Evolutionary conservation across 2,113 vertebrate genomes (phyloP), one percentile per base, ranked within the genome.

Genomic region (Varanus salvator): DNA sequence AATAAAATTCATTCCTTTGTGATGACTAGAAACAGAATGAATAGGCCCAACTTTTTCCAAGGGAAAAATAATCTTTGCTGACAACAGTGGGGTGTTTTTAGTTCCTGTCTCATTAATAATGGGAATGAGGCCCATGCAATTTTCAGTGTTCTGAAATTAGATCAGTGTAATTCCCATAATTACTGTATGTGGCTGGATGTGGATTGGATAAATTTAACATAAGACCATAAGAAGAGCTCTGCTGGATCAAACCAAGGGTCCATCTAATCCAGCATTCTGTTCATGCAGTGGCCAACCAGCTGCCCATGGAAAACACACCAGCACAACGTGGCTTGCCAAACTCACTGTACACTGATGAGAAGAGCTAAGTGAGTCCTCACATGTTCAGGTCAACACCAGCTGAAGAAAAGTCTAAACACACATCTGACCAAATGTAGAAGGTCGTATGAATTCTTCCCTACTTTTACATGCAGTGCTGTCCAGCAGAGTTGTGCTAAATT

Each of bases 141-240:
- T 23, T 64, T 86, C 50, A 90, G 6, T 80, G 66, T 82, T 78
- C 91, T 52, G 87, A 89, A 89, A 52, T 14, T 8, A 68, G 21
- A 69, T 84, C 72, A 44, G 25, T 82, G 54, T 52, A 82, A 34
- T 77, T 84, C 54, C 60, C 3, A 60, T 6, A 76, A 38, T 12
- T 21, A n/a, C 38, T 21, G 87, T 52, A 57, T 83, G 15, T n/a
- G 80, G 34, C 34, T 50, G 74, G 87, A 74, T 85, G 29, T 29
- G 21, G 83, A 17, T 12, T 52, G 8, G 25, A 8, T 50, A 27
- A 31, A 52, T 52, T 25, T 44, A 19, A 64, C 2, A 64, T 64
- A 64, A 64, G 60, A 64, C 17, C 60, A 64, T 64, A 64, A 64
- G 57, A 60, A 60, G 57, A 64, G 17, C 60, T 19, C 17, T 64